Evolutionary conservation across 2,888 invertebrate genomes (phyloP).

Genomic region (Spodoptera exigua): DNA sequence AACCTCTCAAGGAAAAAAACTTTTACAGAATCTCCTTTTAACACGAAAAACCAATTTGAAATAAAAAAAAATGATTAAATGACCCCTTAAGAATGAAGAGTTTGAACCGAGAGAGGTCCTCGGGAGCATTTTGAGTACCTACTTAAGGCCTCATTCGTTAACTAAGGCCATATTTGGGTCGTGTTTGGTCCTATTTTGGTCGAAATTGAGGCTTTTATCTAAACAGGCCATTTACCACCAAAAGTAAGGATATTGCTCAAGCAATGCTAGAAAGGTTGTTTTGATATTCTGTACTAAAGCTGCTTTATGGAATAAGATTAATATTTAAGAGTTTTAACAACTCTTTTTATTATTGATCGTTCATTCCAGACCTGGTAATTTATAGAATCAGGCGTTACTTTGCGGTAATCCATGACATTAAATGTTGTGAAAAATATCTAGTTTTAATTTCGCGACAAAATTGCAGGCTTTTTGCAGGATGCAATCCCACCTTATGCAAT

Average conservation of each 20-base stretch:
- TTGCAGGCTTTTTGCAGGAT: too few relatives aligned
- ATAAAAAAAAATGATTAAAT: constrained; percentile 49
- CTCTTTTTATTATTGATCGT: too few relatives aligned
- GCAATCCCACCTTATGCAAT: too few relatives aligned
- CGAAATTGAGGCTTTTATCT: constrained; percentile 58
- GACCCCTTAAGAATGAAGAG: constrained; percentile 42
- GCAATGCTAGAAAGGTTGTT: constrained; percentile 11
- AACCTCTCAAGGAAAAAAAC: constrained; percentile 5
- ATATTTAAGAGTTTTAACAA: constrained; percentile 8
- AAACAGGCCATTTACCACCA: constrained; percentile 53
- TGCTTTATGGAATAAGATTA: constrained; percentile 10
- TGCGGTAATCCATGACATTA: too few relatives aligned
- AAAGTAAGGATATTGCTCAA: constrained; percentile 41
- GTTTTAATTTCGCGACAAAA: too few relatives aligned
- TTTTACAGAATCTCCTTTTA: constrained; percentile 1
- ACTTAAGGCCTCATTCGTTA: constrained; percentile 50
- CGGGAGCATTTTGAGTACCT: constrained; percentile 54
- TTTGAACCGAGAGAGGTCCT: constrained; percentile 31
- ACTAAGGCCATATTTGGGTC: constrained; percentile 51
- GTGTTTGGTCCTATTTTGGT: constrained; percentile 44
- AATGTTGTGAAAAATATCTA: too few relatives aligned
- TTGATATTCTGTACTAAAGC: constrained; percentile 38
- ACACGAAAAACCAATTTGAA: constrained; percentile 37
- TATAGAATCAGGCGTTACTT: too few relatives aligned
- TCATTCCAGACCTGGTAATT: too few relatives aligned